These are phyloP conservation scores for Oreohelix idahoensis DNA, from an alignment of 1,140 invertebrate genomes.

Conservation along the genomic window DNA sequence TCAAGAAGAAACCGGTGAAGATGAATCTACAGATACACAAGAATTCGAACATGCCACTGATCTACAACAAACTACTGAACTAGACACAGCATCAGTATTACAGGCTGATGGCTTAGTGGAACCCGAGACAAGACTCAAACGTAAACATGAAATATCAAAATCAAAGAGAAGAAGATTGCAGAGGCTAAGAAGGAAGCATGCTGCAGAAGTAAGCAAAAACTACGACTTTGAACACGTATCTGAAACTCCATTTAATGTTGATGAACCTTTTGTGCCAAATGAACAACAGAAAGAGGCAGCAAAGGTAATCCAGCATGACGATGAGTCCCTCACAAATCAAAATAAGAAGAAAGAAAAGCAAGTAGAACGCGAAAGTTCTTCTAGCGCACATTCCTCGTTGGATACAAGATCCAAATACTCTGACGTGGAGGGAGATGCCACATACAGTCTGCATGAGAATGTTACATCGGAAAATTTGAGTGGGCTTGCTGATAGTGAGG, in stretches of 20 bases:
- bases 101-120: neutral
- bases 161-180: conserved; percentile 27
- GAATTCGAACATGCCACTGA: neutral
- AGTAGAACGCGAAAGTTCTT: neutral
- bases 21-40: neutral
- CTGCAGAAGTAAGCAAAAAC: neutral
- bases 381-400: neutral
- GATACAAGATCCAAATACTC: neutral
- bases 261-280: neutral
- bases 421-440: neutral
- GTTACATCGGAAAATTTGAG: neutral
- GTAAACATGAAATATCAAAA: conserved; percentile 13
- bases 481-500: neutral
- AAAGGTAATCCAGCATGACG: neutral
- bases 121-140: neutral
- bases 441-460: neutral
- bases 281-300: neutral
- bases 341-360: neutral
- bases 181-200: conserved; percentile 20
- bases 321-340: neutral
- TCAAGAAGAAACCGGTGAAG: neutral
- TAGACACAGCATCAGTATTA: neutral
- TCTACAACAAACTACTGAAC: neutral
- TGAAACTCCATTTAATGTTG: neutral
- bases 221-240: neutral